Conservation (phyloP, 2,113 vertebrate species). For the Bolborhynchus lineola region DNA sequence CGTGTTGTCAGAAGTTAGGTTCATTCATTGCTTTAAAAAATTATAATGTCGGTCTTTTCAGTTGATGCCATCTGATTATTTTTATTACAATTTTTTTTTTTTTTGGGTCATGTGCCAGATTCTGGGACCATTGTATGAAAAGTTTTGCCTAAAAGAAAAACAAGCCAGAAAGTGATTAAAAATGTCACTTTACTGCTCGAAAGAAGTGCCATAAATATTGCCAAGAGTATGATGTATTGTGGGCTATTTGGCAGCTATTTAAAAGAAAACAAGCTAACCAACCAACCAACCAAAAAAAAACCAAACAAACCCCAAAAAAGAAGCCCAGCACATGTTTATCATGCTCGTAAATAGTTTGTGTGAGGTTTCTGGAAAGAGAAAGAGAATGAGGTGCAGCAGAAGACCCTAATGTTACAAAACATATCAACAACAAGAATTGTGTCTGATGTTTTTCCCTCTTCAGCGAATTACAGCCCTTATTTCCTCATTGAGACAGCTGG, state of each 20-base stretch:
- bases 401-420: background rate
- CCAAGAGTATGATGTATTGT: background rate
- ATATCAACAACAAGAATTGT: background rate
- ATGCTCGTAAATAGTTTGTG: background rate
- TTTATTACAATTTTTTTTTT: no score
- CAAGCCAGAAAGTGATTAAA: background rate
- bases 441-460: background rate
- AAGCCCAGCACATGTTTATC: accelerated
- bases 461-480: background rate
- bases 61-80: background rate
- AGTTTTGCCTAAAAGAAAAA: background rate
- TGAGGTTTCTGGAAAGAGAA: background rate
- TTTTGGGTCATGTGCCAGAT: accelerated
- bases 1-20: background rate
- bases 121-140: background rate
- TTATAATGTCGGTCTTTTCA: background rate
- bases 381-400: background rate
- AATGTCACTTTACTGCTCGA: background rate
- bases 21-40: background rate
- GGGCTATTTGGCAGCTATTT: background rate
- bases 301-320: background rate
- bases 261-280: background rate
- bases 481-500: background rate
- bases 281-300: background rate
- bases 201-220: background rate